phyloP scores from a whole-genome alignment of 2,797 vertebrate genomes.

The Champsocephalus gunnari region DNA sequence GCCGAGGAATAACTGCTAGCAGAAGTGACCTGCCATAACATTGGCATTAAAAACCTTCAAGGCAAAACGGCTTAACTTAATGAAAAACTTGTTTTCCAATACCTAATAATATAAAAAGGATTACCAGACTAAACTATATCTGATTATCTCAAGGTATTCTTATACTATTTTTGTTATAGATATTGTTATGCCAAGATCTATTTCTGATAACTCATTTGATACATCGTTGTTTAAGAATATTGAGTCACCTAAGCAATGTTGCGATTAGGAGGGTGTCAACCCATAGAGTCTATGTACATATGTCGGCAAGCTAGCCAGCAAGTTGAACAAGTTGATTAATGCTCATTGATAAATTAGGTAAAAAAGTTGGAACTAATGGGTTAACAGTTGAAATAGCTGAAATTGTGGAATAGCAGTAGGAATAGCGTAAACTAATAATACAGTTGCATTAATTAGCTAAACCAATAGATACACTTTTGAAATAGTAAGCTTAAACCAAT shows the following conservation, averaged over 20 bases:
- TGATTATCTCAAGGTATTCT: background rate
- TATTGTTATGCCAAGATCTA: no score
- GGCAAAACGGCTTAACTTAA: conserved; percentile 20
- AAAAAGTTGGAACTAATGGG: background rate
- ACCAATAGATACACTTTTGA: background rate
- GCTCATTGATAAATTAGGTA: no score
- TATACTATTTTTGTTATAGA: no score
- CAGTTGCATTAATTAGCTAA: background rate
- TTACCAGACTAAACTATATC: background rate
- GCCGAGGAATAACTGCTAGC: conserved; percentile 16
- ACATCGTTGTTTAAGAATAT: background rate
- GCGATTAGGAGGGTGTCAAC: background rate
- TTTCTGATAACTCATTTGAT: background rate
- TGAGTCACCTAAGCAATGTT: background rate
- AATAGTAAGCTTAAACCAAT: background rate
- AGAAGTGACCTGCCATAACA: conserved; percentile 13
- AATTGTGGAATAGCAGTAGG: background rate
- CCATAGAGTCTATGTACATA: background rate
- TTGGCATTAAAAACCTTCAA: conserved; percentile 17
- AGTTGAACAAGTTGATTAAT: background rate
- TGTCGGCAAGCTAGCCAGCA: background rate
- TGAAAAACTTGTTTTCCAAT: background rate
- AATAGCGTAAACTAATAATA: background rate
- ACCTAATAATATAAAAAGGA: background rate
- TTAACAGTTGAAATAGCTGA: background rate